These are phyloP conservation scores for Chaetorhynchus papuensis DNA, from an alignment of 2,113 vertebrate genomes.

Conservation along the genomic window DNA sequence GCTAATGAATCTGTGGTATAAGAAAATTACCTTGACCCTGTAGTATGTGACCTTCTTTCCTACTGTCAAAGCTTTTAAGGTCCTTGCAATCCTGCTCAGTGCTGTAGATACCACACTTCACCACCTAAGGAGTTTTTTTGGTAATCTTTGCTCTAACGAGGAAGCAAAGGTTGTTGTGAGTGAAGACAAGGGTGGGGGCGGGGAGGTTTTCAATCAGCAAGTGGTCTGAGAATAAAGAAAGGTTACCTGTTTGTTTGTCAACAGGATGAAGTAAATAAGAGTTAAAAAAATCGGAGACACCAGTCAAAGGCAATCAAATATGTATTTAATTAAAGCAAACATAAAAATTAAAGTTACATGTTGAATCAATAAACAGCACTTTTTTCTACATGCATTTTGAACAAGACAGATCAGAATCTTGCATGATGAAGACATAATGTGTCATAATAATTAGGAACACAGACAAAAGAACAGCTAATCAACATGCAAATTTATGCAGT, in stretches of 20 bases:
- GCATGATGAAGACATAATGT: conserved; percentile 97
- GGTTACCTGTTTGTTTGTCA: conserved; percentile 87
- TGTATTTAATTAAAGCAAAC: conserved; percentile 87
- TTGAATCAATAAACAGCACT: conserved; percentile 86
- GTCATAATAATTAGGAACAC: conserved; percentile 97
- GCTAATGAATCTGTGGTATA: neutral
- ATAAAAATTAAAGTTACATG: conserved; percentile 88
- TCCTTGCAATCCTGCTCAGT: neutral
- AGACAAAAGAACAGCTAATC: conserved; percentile 95
- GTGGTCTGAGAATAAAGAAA: conserved; percentile 66
- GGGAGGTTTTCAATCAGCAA: conserved; percentile 29
- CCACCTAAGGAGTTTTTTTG: neutral
- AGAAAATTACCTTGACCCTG: conserved; percentile 16
- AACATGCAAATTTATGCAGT: conserved; percentile 96
- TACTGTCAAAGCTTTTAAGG: neutral
- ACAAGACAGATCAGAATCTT: conserved; percentile 93
- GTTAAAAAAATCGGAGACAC: conserved; percentile 69
- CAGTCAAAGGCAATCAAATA: conserved; percentile 84
- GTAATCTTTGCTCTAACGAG: conserved; percentile 49
- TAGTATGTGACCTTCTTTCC: neutral
- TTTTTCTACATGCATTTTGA: conserved; percentile 85
- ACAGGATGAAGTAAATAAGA: conserved; percentile 80
- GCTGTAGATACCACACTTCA: neutral
- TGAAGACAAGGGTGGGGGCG: neutral
- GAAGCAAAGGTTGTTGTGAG: conserved; percentile 45